Conservation (phyloP, 2,888 invertebrate species). For the Rhagophthalmus giganteus region DNA sequence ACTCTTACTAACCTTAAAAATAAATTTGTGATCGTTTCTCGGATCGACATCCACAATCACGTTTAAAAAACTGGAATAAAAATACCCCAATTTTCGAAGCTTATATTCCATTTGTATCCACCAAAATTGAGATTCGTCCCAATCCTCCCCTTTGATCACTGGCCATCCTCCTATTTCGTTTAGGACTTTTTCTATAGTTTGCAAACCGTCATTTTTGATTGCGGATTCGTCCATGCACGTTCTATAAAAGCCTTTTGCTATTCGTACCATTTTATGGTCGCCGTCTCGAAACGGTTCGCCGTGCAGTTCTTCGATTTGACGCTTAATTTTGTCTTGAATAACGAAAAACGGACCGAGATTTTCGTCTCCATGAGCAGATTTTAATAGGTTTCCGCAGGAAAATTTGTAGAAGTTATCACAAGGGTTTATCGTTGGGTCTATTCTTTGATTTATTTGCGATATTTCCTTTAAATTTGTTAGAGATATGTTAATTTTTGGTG, state of each 20-base stretch:
- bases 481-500: neutral
- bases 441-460: slow-evolving; percentile 8
- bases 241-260: slow-evolving; percentile 39
- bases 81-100: slow-evolving; percentile 17
- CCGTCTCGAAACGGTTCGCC: slow-evolving; percentile 24
- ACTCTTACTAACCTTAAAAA: slow-evolving; percentile 13
- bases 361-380: slow-evolving; percentile 13
- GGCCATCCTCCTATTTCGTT: slow-evolving; percentile 21
- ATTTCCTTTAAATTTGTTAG: slow-evolving; percentile 11
- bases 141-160: slow-evolving; percentile 12
- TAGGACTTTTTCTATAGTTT: slow-evolving; percentile 19
- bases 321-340: slow-evolving; percentile 10
- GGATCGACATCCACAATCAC: slow-evolving; percentile 13
- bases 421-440: slow-evolving; percentile 33
- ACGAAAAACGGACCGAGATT: slow-evolving; percentile 16
- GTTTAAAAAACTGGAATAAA: slow-evolving; percentile 19
- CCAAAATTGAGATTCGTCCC: slow-evolving; percentile 14
- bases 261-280: slow-evolving; percentile 33
- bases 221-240: slow-evolving; percentile 49
- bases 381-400: slow-evolving; percentile 37
- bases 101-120: slow-evolving; percentile 9
- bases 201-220: slow-evolving; percentile 44
- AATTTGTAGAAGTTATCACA: slow-evolving; percentile 41
- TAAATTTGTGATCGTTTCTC: slow-evolving; percentile 13
- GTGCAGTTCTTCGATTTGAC: slow-evolving; percentile 36